These are phyloP conservation scores for Tanytarsus gracilentus DNA, from an alignment of 2,888 invertebrate species.

Conservation along the genomic window DNA sequence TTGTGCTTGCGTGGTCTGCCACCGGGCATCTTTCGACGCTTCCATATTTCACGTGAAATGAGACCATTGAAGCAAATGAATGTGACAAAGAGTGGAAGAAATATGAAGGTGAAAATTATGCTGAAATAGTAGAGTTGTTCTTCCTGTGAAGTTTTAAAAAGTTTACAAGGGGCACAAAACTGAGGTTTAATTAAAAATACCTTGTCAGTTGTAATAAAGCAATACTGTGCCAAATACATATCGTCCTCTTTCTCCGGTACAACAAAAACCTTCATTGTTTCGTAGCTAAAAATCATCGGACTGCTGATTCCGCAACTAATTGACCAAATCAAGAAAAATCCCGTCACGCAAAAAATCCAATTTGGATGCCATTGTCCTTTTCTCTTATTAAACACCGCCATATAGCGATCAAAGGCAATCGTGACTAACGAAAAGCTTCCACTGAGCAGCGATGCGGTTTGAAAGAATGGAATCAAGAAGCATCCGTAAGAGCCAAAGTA, in stretches of 20 bases:
- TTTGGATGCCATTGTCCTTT: background rate
- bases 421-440: slow-evolving; percentile 48
- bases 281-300: slow-evolving; percentile 14
- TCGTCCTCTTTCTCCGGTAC: slow-evolving; percentile 9
- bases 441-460: slow-evolving; percentile 45
- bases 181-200: background rate
- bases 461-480: slow-evolving; percentile 41
- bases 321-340: background rate
- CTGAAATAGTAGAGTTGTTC: slow-evolving; percentile 29
- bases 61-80: slow-evolving; percentile 47
- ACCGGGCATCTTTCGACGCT: slow-evolving; percentile 38
- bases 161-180: background rate
- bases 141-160: slow-evolving; percentile 7
- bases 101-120: slow-evolving; percentile 41
- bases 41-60: slow-evolving; percentile 47
- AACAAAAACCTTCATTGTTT: background rate
- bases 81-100: slow-evolving; percentile 44
- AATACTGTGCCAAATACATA: background rate
- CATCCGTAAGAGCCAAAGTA: background rate
- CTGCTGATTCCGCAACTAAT: background rate
- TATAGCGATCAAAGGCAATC: slow-evolving; percentile 23
- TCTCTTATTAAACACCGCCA: slow-evolving; percentile 4
- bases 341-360: background rate
- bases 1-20: background rate
- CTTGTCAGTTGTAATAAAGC: slow-evolving; percentile 9